Base-by-base conservation (phyloP, 1,140 invertebrate species). In the Odontomachus brunneus region DNA sequence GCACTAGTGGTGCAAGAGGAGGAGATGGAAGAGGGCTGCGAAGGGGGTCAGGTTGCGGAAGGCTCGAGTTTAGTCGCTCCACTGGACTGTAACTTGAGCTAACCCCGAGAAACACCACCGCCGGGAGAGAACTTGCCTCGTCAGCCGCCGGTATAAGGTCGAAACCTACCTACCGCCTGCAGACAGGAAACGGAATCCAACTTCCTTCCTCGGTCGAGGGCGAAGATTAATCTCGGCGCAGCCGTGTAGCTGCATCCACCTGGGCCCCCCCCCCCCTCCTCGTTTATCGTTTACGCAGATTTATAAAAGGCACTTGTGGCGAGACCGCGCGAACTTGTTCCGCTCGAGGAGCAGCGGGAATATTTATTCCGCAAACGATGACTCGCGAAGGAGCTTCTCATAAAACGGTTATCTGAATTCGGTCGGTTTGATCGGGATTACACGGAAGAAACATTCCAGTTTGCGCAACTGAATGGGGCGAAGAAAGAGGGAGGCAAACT, bases 21-120 rank as follows among this genome's bases (percentile, higher is more conserved):
- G 86, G 69, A 82, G 38, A 74, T 59, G 59, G 67, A 82, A 75
- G 85, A 67, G 62, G 78, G 80, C 87, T 84, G 66, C 85, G 83
- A 76, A 78, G 59, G 62, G 67, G 83, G 78, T 86, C 73, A 59
- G 78, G 82, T 88, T 87, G 66, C 85, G 83, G 82, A 88, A 90
- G 89, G 89, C 88, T 83, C 76, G 85, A 92, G 89, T 93, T 94
- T 93, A 94, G 89, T 78, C 91, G 93, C 92, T 94, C 89, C 92
- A 90, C 87, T 93, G 92, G 90, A 91, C 91, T 93, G 91, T 93
- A 94, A 93, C 92, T 92, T 89, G 86, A 93, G 87, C 85, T 90
- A 91, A 88, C 82, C 89, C 87, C 75, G 90, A 90, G 91, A 91
- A 92, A 93, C 91, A 90, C 82, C 86, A 72, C 82, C 82, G 19